These are phyloP conservation scores for Hozukius guyotensis DNA, from an alignment of 2,797 vertebrate genomes.

Conservation along the genomic window DNA sequence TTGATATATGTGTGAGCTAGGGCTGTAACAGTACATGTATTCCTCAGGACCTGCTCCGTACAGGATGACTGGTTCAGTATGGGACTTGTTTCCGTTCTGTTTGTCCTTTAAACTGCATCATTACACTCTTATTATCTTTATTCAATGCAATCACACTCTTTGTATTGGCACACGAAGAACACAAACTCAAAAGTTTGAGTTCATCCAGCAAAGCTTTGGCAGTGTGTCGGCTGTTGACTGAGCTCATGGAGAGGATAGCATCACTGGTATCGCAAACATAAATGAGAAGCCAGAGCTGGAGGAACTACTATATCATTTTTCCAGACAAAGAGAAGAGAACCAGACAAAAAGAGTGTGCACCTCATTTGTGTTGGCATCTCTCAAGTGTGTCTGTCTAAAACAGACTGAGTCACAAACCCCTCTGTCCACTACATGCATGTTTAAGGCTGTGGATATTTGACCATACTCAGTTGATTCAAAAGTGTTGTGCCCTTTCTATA, in stretches of 20 bases:
- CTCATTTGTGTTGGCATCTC: not conserved
- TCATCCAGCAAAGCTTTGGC: not conserved
- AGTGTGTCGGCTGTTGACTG: not conserved
- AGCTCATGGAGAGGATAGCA: not conserved
- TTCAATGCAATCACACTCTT: not conserved
- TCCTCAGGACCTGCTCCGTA: not conserved
- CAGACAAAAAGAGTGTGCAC: not conserved
- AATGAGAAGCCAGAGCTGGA: not conserved
- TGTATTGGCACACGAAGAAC: not conserved
- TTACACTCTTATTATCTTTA: not conserved
- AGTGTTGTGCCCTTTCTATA: not conserved
- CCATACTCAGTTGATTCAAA: not conserved
- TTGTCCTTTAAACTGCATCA: not conserved
- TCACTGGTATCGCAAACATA: not conserved
- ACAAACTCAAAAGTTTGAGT: not conserved
- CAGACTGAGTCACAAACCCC: not conserved
- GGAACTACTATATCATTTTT: not conserved
- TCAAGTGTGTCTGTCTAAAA: not conserved
- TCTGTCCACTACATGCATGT: not conserved
- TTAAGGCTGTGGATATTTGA: not conserved
- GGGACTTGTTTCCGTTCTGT: not conserved
- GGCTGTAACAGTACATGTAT: conserved; percentile 19
- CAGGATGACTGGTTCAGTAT: not conserved
- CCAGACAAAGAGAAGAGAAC: not conserved
- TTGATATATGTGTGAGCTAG: conserved; percentile 44